Base-by-base conservation (phyloP, 2,797 vertebrate genomes). In the Gila robusta region DNA sequence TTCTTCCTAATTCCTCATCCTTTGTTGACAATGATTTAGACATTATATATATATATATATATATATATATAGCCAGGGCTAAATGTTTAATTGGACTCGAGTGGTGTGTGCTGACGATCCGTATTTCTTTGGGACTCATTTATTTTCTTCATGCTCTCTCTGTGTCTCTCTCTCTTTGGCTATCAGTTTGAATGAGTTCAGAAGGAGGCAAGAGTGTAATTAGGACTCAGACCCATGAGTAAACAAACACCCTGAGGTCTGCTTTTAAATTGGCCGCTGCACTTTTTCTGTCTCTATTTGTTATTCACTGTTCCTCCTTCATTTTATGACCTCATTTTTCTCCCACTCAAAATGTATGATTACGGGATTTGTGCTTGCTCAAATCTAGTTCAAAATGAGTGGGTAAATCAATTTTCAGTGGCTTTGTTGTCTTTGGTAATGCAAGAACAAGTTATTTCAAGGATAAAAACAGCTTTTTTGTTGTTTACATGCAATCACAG, bases 231-330 rank as follows among this genome's bases (percentile, higher is more conserved):
- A 77, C 72, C 32, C 82, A 77, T 49, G 26, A 66, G 72, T 83
- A 83, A 83, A 83, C 72, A 77, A 83, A 77, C 44, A 26, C 82
- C 82, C 82, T 26, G 21, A 54, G 82, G 72, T 49, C 28, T 83
- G 41, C 56, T 83, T 67, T 67, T 52, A 83, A 76, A 83, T 83
- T 83, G 56, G 71, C 59, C 23, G 21, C 62, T 66, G n/a, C 9
- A 76, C 21, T 52, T 52, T 82, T 76, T 77, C 82, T 66, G n/a
- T 79, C 6, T 66, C 17, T 35, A 66, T 66, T 79, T 62, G n/a
- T 2, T 49, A 23, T 80, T 80, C 56, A 52, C 82, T 66, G 56
- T 66, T 66, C 28, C 5, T 67, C 59, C 32, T 76, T 19, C 4
- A 17, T 76, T 76, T 47, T 37, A 66, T 83, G 32, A 52, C 59